Percentiles rank a stretch among this genome's conserved stretches.
Evolutionary conservation across 2,797 vertebrate genomes (phyloP).

Genomic region (Ibycter americanus): DNA sequence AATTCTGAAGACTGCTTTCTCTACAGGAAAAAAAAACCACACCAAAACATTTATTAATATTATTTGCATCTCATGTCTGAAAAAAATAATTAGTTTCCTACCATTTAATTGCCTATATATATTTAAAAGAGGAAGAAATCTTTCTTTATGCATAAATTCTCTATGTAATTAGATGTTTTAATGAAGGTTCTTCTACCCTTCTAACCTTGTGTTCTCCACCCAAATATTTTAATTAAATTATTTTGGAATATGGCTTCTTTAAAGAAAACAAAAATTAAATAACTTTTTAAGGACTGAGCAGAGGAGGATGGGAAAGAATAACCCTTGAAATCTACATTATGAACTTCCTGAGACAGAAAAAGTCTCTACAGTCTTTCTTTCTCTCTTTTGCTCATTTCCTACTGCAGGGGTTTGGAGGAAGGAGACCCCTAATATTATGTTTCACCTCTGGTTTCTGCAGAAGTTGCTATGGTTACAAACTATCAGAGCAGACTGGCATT

Average conservation of each 20-base stretch:
- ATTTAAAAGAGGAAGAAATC: neutral
- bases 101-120: neutral
- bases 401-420: neutral
- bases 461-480: constrained; percentile 42
- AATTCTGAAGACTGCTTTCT: neutral
- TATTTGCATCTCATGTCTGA: neutral
- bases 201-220: neutral
- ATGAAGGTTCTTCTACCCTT: neutral
- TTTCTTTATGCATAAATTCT: neutral
- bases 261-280: neutral
- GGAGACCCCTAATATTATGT: neutral
- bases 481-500: neutral
- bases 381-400: neutral
- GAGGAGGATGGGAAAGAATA: neutral
- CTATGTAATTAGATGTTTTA: neutral
- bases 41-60: neutral
- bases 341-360: neutral
- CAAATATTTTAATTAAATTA: neutral
- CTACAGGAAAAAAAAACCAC: neutral
- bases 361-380: neutral
- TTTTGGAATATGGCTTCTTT: neutral
- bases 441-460: neutral
- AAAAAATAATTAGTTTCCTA: neutral
- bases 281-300: neutral
- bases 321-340: neutral